A percentile compares a stretch with the other conserved stretches of the same genome.
Evolutionary conservation across 2,797 vertebrate genomes (phyloP).

Genomic region (Meda fulgida): DNA sequence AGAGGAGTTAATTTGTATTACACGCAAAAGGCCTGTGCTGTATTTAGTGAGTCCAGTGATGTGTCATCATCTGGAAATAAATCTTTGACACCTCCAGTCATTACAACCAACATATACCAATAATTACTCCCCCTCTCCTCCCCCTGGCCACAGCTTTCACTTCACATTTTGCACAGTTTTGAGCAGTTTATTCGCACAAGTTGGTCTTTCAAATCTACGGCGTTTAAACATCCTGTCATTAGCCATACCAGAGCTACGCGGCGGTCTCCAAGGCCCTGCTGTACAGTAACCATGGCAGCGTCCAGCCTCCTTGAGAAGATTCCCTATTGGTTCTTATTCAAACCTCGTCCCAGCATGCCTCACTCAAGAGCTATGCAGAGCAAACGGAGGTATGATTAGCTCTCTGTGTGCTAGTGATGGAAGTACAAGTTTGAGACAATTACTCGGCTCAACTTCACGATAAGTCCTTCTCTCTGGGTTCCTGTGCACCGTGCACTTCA

Average conservation of each 20-base stretch:
- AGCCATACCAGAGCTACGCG: neutral
- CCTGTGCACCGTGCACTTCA: constrained; percentile 26
- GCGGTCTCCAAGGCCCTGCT: constrained; percentile 31
- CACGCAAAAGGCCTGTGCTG: constrained; percentile 11
- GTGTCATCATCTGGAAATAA: constrained; percentile 49
- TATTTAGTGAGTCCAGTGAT: constrained; percentile 33
- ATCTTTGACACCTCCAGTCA: constrained; percentile 45
- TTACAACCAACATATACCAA: constrained; percentile 47
- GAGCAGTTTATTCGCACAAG: constrained; percentile 25
- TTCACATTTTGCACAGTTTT: constrained; percentile 6
- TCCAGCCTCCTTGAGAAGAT: constrained; percentile 23
- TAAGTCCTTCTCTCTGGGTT: constrained; percentile 29
- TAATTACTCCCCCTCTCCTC: constrained; percentile 46
- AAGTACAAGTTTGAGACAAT: constrained; percentile 53
- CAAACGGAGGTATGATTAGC: constrained; percentile 50
- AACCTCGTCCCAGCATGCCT: constrained; percentile 55
- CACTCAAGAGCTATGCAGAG: constrained; percentile 50
- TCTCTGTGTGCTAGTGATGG: constrained; percentile 49
- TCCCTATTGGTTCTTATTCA: constrained; percentile 52
- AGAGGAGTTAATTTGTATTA: constrained; percentile 53
- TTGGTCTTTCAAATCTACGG: constrained; percentile 6
- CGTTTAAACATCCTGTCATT: constrained; percentile 39
- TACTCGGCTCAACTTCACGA: constrained; percentile 32
- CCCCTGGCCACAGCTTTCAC: neutral
- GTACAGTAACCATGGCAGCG: constrained; percentile 54